Evolutionary conservation across 2,797 vertebrate species (phyloP).

Genomic region (Spinibarbus caldwelli): DNA sequence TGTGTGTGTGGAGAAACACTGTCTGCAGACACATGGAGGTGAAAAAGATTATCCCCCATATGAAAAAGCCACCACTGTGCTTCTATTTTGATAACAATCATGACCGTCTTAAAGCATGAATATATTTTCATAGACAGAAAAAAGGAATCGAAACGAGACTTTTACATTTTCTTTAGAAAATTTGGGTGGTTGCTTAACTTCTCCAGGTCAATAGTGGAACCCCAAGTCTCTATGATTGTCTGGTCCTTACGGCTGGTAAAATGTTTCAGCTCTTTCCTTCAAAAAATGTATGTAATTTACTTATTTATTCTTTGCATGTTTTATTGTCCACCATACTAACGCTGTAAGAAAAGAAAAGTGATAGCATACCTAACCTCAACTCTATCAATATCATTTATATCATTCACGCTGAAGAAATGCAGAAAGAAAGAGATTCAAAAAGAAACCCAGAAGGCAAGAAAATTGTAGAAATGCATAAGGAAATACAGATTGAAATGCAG

Average conservation of each 20-base stretch:
- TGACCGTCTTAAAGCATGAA: constrained; percentile 25
- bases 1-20: constrained; percentile 13
- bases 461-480: neutral
- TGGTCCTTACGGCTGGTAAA: too few species aligned
- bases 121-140: neutral
- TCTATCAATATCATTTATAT: neutral
- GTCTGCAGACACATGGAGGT: constrained; percentile 38
- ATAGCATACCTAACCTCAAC: neutral
- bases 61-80: constrained; percentile 23
- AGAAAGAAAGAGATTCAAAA: neutral
- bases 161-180: neutral
- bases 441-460: neutral
- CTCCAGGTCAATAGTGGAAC: neutral
- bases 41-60: constrained; percentile 48
- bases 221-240: neutral
- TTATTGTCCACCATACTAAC: neutral
- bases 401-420: neutral
- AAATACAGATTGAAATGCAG: neutral
- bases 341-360: neutral
- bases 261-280: too few species aligned
- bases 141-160: neutral
- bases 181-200: constrained; percentile 1
- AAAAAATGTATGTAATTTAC: too few species aligned
- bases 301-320: too few species aligned
- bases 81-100: constrained; percentile 28